Evolutionary conservation across 2,797 vertebrate genomes (phyloP), one percentile per base, ranked within the genome.

Genomic region (Bufotes viridis): DNA sequence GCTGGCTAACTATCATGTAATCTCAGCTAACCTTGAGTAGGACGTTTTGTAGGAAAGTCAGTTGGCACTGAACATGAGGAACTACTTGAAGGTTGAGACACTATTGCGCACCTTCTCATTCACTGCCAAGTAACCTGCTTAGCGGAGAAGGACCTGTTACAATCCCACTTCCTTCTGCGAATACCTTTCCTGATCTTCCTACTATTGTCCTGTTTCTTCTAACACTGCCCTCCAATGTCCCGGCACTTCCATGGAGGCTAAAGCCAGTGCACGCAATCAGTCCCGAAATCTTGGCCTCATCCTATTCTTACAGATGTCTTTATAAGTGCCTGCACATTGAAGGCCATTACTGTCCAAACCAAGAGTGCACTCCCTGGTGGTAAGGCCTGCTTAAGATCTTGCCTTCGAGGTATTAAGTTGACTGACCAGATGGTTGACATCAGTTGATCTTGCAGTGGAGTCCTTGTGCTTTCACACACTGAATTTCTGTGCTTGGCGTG

Each of bases 21-120:
- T 60, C 65, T 79, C 85, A 11, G 89, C 82, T 87, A 0, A 91
- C 92, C 90, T 82, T 81, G 92, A 90, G 90, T 90, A 67, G 69
- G 93, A 57, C 57, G 67, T 63, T 34, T 65, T 61, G 53, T 65
- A 57, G 88, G 58, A 82, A 75, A 61, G 51, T 53, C 22, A 55
- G 29, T 24, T 11, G 26, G 34, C 76, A 24, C 63, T 78, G 18
- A 13, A 63, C 42, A n/a, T 7, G 76, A 63, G 76, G 57, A 76
- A 80, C 78, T 70, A 26, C 69, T 24, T 82, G 51, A 63, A 55
- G 72, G 60, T 6, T 13, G 10, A 67, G 57, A 75, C 24, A 76
- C 26, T 61, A 63, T 55, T 79, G 78, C 51, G 80, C 26, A 34
- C 57, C 84, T 61, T 57, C 58, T 70, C 88, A 78, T 89, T 86